Conservation (phyloP, 2,797 vertebrate genomes). For the Gymnoscopelus braueri region DNA sequence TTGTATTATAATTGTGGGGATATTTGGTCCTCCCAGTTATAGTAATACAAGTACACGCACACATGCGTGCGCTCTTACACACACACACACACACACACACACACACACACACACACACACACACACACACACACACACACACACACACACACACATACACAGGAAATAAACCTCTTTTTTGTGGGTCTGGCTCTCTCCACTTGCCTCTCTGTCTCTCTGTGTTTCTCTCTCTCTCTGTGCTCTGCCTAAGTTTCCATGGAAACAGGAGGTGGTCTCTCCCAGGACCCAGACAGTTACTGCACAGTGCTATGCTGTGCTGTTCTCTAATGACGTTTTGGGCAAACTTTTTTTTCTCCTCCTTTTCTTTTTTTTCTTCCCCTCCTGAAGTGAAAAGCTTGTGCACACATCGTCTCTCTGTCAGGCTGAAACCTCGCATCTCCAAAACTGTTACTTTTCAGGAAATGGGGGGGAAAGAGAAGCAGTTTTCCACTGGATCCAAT, state of each 20-base stretch:
- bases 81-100: background rate
- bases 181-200: slow-evolving; percentile 54
- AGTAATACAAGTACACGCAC: background rate
- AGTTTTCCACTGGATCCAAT: too few species aligned
- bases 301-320: slow-evolving; percentile 70
- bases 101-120: slow-evolving; percentile 19
- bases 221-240: slow-evolving; percentile 62
- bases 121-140: slow-evolving; percentile 3
- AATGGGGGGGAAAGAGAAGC: too few species aligned
- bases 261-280: slow-evolving; percentile 80
- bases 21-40: too few species aligned
- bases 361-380: slow-evolving; percentile 53
- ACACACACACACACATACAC: background rate
- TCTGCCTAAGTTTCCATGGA: slow-evolving; percentile 83
- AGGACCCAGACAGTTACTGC: slow-evolving; percentile 73
- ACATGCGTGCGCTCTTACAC: background rate
- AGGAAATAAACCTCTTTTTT: slow-evolving; percentile 29
- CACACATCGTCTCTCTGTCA: slow-evolving; percentile 19
- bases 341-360: slow-evolving; percentile 61
- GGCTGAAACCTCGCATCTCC: too few species aligned
- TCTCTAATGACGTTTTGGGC: slow-evolving; percentile 77
- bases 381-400: slow-evolving; percentile 53
- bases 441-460: too few species aligned
- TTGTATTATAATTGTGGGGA: too few species aligned
- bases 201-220: background rate